Percentiles rank a stretch among this genome's conserved stretches.
phyloP scores from a whole-genome alignment of 2,113 vertebrate species.

The Lepus timidus region DNA sequence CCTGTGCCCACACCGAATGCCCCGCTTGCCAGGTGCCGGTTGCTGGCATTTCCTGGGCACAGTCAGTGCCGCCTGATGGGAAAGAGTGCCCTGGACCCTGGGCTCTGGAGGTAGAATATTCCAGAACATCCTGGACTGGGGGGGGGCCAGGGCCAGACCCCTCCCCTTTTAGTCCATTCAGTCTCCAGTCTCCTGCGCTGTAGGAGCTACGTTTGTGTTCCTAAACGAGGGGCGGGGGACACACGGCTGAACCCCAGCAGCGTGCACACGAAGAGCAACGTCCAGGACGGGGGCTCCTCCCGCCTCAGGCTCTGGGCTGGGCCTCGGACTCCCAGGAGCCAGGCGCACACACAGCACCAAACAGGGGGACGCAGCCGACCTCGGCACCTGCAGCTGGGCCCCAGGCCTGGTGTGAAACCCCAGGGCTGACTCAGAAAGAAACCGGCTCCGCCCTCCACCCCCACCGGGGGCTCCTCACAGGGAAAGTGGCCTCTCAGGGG shows the following conservation, averaged over 20 bases:
- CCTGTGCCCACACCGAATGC: too few relatives aligned
- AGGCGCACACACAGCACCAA: background rate
- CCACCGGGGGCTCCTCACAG: background rate
- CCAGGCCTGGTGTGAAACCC: background rate
- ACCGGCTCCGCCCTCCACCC: background rate
- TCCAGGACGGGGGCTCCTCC: too few relatives aligned
- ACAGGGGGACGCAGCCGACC: background rate
- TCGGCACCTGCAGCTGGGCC: background rate
- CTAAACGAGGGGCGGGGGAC: too few relatives aligned
- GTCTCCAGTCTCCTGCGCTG: too few relatives aligned
- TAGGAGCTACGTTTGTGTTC: too few relatives aligned
- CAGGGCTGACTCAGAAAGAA: conserved; percentile 39
- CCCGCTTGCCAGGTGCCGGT: background rate
- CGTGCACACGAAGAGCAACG: too few relatives aligned
- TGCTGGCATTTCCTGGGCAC: too few relatives aligned
- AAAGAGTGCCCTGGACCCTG: background rate
- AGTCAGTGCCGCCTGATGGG: too few relatives aligned
- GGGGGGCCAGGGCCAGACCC: background rate
- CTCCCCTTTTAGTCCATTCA: background rate
- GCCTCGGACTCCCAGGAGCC: too few relatives aligned
- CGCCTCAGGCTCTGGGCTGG: too few relatives aligned
- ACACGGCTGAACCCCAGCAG: too few relatives aligned
- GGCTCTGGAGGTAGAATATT: background rate
- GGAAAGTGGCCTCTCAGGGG: conserved; percentile 11
- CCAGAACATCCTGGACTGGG: background rate